Percentiles rank a stretch among this genome's conserved stretches.
Evolutionary conservation across 2,888 invertebrate species (phyloP).

Genomic region (Phorcus lineatus): DNA sequence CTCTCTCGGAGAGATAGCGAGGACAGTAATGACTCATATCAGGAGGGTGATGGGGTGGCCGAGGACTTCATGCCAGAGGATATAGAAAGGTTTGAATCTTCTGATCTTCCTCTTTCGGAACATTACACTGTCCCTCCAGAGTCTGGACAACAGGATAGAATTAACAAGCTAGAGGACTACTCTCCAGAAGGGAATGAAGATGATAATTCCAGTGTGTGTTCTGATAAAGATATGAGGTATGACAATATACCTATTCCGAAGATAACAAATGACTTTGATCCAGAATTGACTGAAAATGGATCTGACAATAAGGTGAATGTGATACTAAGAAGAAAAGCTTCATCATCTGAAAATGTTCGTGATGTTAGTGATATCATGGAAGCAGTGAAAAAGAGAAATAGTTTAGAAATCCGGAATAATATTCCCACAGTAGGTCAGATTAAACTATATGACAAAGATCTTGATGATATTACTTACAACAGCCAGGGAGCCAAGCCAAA

Average conservation of each 20-base stretch:
- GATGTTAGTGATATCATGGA: slow-evolving; percentile 35
- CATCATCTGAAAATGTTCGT: slow-evolving; percentile 23
- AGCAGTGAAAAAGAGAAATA: slow-evolving; percentile 65
- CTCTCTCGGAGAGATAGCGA: slow-evolving; percentile 65
- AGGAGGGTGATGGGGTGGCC: slow-evolving; percentile 54
- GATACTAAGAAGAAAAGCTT: slow-evolving; percentile 27
- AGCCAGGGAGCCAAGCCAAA: slow-evolving; percentile 68
- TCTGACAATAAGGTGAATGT: neutral
- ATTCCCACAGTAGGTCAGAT: slow-evolving; percentile 70
- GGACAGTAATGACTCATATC: slow-evolving; percentile 64
- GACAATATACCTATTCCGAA: neutral
- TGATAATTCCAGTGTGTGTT: neutral
- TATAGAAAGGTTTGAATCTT: slow-evolving; percentile 49
- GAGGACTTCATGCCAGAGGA: slow-evolving; percentile 58
- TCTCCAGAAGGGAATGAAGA: neutral
- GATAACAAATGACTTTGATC: neutral
- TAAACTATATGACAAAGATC: slow-evolving; percentile 67
- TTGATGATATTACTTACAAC: slow-evolving; percentile 52
- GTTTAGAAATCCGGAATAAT: slow-evolving; percentile 73
- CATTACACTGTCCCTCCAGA: slow-evolving; percentile 28
- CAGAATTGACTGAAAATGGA: neutral
- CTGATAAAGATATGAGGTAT: neutral
- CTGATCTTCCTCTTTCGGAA: slow-evolving; percentile 46
- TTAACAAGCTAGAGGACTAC: neutral
- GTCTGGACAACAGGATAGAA: neutral